These are phyloP conservation scores for Achatina immaculata DNA, from an alignment of 1,140 invertebrate genomes.

Conservation along the genomic window DNA sequence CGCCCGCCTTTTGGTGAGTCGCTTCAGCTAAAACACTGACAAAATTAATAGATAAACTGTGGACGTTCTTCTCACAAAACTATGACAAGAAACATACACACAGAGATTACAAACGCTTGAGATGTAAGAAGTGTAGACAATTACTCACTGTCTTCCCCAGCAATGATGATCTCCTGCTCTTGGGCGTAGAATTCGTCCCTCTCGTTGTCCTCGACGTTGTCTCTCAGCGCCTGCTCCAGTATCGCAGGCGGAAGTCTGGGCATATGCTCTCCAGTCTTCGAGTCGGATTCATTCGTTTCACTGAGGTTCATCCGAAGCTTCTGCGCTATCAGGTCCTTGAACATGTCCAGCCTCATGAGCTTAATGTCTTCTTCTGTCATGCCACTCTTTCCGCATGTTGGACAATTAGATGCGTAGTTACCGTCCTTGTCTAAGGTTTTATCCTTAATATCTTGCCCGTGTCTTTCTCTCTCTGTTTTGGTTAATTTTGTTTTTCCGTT, in stretches of 20 bases:
- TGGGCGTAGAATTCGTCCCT: slow-evolving; percentile 11
- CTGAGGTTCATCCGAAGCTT: neutral
- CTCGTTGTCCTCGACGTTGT: neutral
- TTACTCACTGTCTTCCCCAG: slow-evolving; percentile 7
- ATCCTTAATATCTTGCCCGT: neutral
- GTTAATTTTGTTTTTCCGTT: no score
- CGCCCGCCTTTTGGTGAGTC: no score
- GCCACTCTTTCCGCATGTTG: neutral
- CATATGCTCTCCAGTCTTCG: neutral
- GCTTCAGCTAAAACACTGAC: no score
- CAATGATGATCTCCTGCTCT: slow-evolving; percentile 10
- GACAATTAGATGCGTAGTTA: neutral
- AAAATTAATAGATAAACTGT: no score
- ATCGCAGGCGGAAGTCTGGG: neutral
- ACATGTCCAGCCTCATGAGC: slow-evolving; percentile 1
- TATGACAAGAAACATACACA: no score
- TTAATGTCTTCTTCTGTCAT: neutral
- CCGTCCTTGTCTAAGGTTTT: neutral
- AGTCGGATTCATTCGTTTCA: no score
- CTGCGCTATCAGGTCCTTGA: neutral
- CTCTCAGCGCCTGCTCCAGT: slow-evolving; percentile 4
- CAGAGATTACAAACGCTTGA: no score
- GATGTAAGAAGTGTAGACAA: no score
- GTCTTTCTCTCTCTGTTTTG: no score
- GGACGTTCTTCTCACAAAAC: no score